Percentiles rank a stretch among this genome's conserved stretches.
Evolutionary conservation across 1,140 invertebrate genomes (phyloP).

Genomic region (Pseudomyrmex concolor): DNA sequence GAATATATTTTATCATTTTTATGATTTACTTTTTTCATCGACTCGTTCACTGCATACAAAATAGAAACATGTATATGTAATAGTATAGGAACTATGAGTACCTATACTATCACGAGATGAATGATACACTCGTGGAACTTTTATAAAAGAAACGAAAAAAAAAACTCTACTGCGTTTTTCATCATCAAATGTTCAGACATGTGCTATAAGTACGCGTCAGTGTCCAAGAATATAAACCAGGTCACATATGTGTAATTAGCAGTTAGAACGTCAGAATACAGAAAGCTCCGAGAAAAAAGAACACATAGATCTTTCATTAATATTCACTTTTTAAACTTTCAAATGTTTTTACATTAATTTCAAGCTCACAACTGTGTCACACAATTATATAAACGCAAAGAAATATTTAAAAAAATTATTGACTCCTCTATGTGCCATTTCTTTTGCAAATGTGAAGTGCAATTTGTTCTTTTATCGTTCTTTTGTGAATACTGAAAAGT

Average conservation of each 20-base stretch:
- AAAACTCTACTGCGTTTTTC: not conserved
- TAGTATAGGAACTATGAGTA: too few relatives aligned
- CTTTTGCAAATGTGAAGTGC: not conserved
- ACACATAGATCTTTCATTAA: not conserved
- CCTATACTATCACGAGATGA: too few relatives aligned
- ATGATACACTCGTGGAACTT: not conserved
- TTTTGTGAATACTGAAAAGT: not conserved
- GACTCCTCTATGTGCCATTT: not conserved
- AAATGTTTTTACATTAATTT: constrained; percentile 1
- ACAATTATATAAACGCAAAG: too few relatives aligned
- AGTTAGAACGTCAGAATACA: constrained; percentile 1
- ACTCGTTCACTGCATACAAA: too few relatives aligned
- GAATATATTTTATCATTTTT: too few relatives aligned
- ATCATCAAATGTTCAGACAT: not conserved
- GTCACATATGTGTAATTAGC: constrained; percentile 36
- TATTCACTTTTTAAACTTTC: not conserved
- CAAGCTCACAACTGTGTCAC: too few relatives aligned
- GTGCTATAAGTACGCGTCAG: constrained; percentile 8
- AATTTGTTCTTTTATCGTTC: not conserved
- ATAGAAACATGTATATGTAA: too few relatives aligned
- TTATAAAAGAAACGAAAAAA: not conserved
- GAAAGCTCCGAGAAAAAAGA: not conserved
- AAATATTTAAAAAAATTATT: not conserved
- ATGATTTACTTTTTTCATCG: too few relatives aligned
- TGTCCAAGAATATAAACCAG: constrained; percentile 10